Percentiles rank a stretch among this genome's conserved stretches.
Evolutionary conservation across 2,113 vertebrate genomes (phyloP).

Genomic region (Oryzias curvinotus): DNA sequence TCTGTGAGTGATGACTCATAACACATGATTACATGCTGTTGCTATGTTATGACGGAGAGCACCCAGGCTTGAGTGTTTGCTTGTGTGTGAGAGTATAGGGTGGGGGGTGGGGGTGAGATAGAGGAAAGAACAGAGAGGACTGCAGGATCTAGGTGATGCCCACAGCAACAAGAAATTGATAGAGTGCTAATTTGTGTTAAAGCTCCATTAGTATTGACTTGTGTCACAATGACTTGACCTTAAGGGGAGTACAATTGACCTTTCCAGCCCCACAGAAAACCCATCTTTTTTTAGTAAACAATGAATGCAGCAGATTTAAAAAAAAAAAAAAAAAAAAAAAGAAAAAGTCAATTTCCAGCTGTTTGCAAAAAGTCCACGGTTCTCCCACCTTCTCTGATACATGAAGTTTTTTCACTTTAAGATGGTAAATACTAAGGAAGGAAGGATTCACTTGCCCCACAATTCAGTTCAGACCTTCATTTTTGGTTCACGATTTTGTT

Average conservation of each 20-base stretch:
- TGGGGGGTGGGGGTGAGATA: not conserved
- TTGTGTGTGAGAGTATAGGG: not conserved
- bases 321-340: not conserved
- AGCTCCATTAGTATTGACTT: not conserved
- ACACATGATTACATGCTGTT: slow-evolving; percentile 53
- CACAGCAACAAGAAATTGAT: not conserved
- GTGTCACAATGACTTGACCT: not conserved
- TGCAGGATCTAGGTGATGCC: slow-evolving; percentile 2
- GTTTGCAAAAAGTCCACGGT: too few species aligned
- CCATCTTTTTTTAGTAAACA: not conserved
- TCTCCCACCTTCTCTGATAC: too few species aligned
- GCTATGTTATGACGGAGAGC: slow-evolving; percentile 51
- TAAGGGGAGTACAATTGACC: not conserved
- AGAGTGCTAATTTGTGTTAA: not conserved
- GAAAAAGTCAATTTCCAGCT: too few species aligned
- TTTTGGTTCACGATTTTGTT: too few species aligned
- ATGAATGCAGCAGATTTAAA: not conserved
- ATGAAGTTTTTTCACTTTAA: too few species aligned
- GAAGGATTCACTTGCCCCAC: too few species aligned
- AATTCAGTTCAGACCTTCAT: too few species aligned
- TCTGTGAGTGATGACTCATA: slow-evolving; percentile 58
- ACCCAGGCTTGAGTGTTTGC: not conserved
- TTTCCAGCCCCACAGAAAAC: too few species aligned
- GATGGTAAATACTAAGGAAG: too few species aligned
- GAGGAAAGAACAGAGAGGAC: not conserved